phyloP scores from a whole-genome alignment of 2,888 invertebrate species.

The Marasmarcha lunaedactyla region DNA sequence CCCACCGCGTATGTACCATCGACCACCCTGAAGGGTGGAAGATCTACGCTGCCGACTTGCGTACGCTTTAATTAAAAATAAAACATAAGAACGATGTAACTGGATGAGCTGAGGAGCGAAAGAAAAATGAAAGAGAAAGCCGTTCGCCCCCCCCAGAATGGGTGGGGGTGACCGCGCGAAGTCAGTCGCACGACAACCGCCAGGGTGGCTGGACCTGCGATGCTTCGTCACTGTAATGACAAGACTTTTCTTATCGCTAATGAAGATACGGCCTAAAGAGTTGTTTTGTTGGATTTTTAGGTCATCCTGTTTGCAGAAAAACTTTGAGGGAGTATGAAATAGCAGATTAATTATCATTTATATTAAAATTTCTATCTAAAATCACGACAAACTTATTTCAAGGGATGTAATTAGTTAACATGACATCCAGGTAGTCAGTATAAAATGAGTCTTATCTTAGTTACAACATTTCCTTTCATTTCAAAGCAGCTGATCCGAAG shows the following conservation, averaged over 20 bases:
- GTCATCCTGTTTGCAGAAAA: too few species aligned
- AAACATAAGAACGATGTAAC: slow-evolving; percentile 72
- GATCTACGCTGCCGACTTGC: slow-evolving; percentile 69
- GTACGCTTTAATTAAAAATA: slow-evolving; percentile 72
- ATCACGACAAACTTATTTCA: too few species aligned
- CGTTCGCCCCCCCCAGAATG: slow-evolving; percentile 47
- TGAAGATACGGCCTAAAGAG: slow-evolving; percentile 49
- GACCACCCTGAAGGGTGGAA: slow-evolving; percentile 41
- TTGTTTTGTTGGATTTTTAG: slow-evolving; percentile 32
- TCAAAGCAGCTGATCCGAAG: too few species aligned
- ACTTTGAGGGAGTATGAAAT: too few species aligned
- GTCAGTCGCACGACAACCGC: slow-evolving; percentile 58
- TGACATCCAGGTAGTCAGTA: too few species aligned
- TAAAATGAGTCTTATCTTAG: too few species aligned
- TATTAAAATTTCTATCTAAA: too few species aligned
- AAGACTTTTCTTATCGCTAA: slow-evolving; percentile 69
- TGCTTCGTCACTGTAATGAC: slow-evolving; percentile 65
- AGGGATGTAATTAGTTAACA: too few species aligned
- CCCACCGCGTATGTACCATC: slow-evolving; percentile 61
- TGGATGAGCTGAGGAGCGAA: slow-evolving; percentile 71
- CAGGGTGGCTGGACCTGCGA: slow-evolving; percentile 53
- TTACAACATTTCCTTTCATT: too few species aligned
- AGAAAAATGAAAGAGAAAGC: slow-evolving; percentile 72
- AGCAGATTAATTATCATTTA: too few species aligned
- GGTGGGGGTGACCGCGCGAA: slow-evolving; percentile 44